These are phyloP conservation scores for Ceyx erithaca DNA, from an alignment of 2,797 vertebrate genomes.

Conservation along the genomic window DNA sequence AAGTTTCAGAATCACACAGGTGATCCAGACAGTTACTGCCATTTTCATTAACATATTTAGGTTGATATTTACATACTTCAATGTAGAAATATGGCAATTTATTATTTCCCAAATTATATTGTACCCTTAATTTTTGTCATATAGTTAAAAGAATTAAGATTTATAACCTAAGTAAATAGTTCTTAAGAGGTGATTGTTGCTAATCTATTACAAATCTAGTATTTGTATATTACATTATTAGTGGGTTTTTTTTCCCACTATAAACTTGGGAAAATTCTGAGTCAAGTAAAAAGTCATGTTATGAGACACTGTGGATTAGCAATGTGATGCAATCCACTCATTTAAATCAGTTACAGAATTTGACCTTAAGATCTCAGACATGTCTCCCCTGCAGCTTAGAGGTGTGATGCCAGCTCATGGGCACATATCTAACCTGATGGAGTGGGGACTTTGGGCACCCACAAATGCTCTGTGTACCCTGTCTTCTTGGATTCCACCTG, in stretches of 20 bases:
- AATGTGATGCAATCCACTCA: background rate
- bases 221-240: no score
- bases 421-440: fast-evolving
- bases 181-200: background rate
- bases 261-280: background rate
- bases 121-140: background rate
- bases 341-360: background rate
- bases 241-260: background rate
- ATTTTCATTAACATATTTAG: background rate
- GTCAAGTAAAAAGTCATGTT: background rate
- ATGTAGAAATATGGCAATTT: background rate
- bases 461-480: background rate
- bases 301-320: background rate
- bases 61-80: background rate
- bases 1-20: background rate
- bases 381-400: background rate
- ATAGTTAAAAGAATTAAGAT: background rate
- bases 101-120: background rate
- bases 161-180: background rate
- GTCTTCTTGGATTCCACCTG: background rate
- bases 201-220: background rate
- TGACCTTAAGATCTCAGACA: background rate
- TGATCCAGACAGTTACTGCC: background rate
- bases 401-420: background rate
- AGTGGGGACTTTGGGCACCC: fast-evolving